Evolutionary conservation across 2,888 invertebrate genomes (phyloP), one percentile per base, ranked within the genome.

Genomic region (Phaonia tiefii): DNA sequence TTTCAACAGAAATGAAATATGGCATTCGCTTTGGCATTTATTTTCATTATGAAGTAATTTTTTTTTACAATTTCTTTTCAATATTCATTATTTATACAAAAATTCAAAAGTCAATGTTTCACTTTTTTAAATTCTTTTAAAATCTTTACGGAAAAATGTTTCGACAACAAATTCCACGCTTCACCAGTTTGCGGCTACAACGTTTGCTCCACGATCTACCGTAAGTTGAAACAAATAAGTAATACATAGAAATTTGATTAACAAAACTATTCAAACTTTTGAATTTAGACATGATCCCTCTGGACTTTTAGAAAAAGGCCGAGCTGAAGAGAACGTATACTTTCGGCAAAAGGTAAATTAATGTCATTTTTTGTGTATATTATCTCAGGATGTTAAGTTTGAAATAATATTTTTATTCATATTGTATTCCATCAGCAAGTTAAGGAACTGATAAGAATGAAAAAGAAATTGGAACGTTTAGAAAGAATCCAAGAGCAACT

Each of bases 251-350:
- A 58, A 31, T 49, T 11, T 20, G 1, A 17, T 20, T 4, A 49
- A 20, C 5, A 22, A 2, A 0, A 26, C 11, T 1, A 22, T 49
- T n/a, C n/a, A n/a, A n/a, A n/a, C n/a, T n/a, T n/a, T n/a, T n/a
- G n/a, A n/a, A n/a, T 65, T 7, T n/a, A 80, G 73, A 7, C 44
- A 58, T 31, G 67, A 75, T 51, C 63, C 72, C 1, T 0, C 46
- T 1, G 67, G 51, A 44, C 79, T 1, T 76, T 74, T 77, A 54
- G 82, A 86, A 7, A 83, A 84, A 44, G 84, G 81, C 8, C 74
- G 79, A 22, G 79, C 83, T 0, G 84, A 83, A 25, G 86, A 87
- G 63, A 86, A 85, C 76, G 82, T 86, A 10, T 83, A 84, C 67
- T 85, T 83, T 56, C 15, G 82, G 11, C 84, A 84, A 76, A 79